These are phyloP conservation scores for Harpagoxenus sublaevis DNA, from an alignment of 2,888 invertebrate species.

Conservation along the genomic window DNA sequence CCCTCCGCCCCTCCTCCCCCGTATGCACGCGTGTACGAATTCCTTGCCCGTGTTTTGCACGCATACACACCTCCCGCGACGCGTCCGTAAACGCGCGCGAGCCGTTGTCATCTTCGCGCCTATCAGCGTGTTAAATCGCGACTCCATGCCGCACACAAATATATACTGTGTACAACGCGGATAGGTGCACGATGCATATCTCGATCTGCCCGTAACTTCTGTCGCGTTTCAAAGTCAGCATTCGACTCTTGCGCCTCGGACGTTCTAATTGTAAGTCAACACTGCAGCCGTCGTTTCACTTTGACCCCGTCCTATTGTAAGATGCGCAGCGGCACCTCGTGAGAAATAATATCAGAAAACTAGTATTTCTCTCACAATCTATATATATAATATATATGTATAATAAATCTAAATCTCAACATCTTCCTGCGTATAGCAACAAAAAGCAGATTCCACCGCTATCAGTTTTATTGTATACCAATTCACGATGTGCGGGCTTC, in stretches of 20 bases:
- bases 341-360: not conserved
- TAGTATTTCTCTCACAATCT: not conserved
- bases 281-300: not conserved
- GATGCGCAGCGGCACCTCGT: not conserved
- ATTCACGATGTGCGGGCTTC: constrained; percentile 22
- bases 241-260: not conserved
- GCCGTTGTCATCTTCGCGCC: constrained; percentile 34
- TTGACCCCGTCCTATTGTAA: not conserved
- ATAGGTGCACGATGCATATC: not conserved
- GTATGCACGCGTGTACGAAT: constrained; percentile 61
- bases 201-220: not conserved
- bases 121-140: constrained; percentile 38
- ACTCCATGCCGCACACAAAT: not conserved
- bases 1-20: constrained; percentile 23
- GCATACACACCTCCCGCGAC: constrained; percentile 5
- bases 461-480: constrained; percentile 5
- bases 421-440: not conserved
- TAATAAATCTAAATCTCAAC: not conserved
- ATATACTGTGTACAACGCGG: not conserved
- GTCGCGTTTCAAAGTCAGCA: constrained; percentile 21
- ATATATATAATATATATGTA: not conserved
- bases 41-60: constrained; percentile 34
- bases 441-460: not conserved
- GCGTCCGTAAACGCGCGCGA: constrained; percentile 12
- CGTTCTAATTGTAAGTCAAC: not conserved